These are phyloP conservation scores for Podarcis raffonei DNA, from an alignment of 2,113 vertebrate species.

Conservation along the genomic window DNA sequence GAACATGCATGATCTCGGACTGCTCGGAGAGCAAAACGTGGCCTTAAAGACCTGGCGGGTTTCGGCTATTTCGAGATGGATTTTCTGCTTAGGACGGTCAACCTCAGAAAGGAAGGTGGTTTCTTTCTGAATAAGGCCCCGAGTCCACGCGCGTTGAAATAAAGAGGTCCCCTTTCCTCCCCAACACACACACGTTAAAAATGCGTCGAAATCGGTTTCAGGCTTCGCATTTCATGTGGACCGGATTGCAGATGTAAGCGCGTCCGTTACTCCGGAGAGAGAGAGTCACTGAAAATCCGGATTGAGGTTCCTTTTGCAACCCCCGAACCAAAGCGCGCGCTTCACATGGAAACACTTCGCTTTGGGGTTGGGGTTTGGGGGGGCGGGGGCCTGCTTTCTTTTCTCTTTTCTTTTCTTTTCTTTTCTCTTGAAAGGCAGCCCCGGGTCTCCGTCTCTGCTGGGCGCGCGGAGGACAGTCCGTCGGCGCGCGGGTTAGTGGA, in stretches of 20 bases:
- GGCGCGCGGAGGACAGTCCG: not conserved
- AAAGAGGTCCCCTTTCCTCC: not conserved
- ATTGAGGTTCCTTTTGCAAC: no score
- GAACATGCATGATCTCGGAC: not conserved
- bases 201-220: not conserved
- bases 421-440: not conserved
- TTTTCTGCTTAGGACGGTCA: not conserved
- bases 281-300: no score
- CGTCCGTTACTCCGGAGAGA: no score
- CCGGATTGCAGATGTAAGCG: no score
- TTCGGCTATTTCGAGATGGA: not conserved
- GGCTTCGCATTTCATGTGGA: no score
- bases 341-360: no score
- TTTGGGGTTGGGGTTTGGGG: not conserved
- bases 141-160: not conserved
- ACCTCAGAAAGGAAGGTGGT: not conserved
- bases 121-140: not conserved
- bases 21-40: not conserved
- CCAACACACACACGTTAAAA: not conserved
- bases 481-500: no score
- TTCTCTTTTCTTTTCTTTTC: not conserved
- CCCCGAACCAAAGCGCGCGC: no score
- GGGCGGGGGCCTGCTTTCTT: no score
- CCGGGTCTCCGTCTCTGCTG: not conserved
- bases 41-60: not conserved